A percentile compares a stretch with the other conserved stretches of the same genome.
Conservation (phyloP, 2,888 invertebrate species). For the Margaritifera margaritifera region DNA sequence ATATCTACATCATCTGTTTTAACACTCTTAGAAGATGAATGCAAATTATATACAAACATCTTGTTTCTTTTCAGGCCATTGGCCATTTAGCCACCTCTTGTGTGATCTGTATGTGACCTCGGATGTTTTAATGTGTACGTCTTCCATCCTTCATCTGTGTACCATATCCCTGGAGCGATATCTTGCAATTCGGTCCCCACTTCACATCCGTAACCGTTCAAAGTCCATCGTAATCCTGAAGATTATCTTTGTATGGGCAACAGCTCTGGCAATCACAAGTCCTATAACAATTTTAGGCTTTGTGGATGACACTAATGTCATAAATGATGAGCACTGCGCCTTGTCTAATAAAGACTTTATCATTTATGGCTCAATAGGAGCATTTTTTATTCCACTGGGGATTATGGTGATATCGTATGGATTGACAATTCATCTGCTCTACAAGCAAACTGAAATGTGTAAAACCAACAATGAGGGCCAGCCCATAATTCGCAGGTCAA, state of each 20-base stretch:
- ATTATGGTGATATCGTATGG: constrained; percentile 97
- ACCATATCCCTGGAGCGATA: constrained; percentile 81
- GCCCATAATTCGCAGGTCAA: constrained; percentile 62
- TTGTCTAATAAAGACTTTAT: constrained; percentile 75
- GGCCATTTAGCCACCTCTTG: constrained; percentile 81
- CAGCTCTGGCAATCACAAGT: constrained; percentile 79
- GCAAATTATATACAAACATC: neutral
- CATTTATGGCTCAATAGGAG: constrained; percentile 93
- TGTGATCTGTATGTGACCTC: constrained; percentile 77
- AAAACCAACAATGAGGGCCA: constrained; percentile 39
- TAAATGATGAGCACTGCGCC: constrained; percentile 78
- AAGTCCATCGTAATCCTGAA: constrained; percentile 78
- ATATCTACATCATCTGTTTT: neutral
- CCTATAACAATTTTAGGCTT: constrained; percentile 73
- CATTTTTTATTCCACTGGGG: constrained; percentile 94
- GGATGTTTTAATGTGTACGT: constrained; percentile 77
- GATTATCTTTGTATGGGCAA: constrained; percentile 93
- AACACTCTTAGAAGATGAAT: constrained; percentile 1
- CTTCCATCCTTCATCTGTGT: constrained; percentile 77
- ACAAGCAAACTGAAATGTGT: constrained; percentile 78
- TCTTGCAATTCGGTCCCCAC: constrained; percentile 91
- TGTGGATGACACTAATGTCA: constrained; percentile 78
- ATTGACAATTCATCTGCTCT: constrained; percentile 89
- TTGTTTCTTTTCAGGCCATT: constrained; percentile 81
- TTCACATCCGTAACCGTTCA: constrained; percentile 75